These are phyloP conservation scores for Spilarctia lutea DNA, from an alignment of 2,888 invertebrate species.

Conservation along the genomic window DNA sequence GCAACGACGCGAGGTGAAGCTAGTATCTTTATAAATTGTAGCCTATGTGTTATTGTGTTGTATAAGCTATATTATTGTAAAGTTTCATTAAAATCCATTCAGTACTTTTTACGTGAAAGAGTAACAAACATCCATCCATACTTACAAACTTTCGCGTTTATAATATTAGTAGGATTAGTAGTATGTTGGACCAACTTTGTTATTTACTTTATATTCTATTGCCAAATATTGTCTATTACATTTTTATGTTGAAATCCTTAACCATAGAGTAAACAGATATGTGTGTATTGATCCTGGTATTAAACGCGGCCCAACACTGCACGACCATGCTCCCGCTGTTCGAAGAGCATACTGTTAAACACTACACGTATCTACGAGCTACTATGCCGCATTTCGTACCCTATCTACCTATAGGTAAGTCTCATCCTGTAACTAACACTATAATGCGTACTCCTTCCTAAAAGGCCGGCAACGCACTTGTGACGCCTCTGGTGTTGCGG, in stretches of 20 bases:
- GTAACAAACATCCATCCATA: too few relatives aligned
- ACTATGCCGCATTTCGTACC: constrained; percentile 97
- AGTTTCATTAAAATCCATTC: too few relatives aligned
- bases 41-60: too few relatives aligned
- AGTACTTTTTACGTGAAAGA: too few relatives aligned
- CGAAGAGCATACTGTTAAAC: constrained; percentile 96
- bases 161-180: too few relatives aligned
- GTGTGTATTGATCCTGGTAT: constrained; percentile 95
- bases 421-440: neutral
- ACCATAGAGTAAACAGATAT: constrained; percentile 86
- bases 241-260: constrained; percentile 34
- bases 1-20: too few relatives aligned
- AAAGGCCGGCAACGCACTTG: too few relatives aligned
- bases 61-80: too few relatives aligned
- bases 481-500: too few relatives aligned
- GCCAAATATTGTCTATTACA: neutral
- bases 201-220: neutral
- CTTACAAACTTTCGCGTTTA: too few relatives aligned
- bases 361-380: constrained; percentile 97
- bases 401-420: constrained; percentile 84
- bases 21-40: too few relatives aligned
- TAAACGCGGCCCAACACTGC: constrained; percentile 97
- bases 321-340: constrained; percentile 96
- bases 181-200: neutral
- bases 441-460: too few relatives aligned